A percentile compares a stretch with the other conserved stretches of the same genome.
Conservation (phyloP, 2,888 invertebrate species). For the Rhyacophila evoluta region DNA sequence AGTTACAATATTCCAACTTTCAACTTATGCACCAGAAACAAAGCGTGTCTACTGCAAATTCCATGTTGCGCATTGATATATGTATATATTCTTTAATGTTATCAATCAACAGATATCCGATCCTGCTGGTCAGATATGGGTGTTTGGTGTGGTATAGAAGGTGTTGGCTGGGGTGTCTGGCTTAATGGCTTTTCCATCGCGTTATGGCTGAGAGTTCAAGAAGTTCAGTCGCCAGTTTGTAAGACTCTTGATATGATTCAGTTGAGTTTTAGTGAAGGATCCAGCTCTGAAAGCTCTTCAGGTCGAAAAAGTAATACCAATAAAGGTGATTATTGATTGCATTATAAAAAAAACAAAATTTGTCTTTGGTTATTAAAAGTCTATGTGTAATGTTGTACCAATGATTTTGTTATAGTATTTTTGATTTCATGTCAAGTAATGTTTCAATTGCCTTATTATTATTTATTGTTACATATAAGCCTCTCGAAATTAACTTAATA, state of each 20-base stretch:
- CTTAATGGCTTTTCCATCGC: constrained; percentile 71
- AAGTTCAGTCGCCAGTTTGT: constrained; percentile 56
- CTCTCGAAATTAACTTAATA: too few relatives aligned
- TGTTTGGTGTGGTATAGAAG: constrained; percentile 62
- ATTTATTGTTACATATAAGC: too few relatives aligned
- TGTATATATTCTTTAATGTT: neutral
- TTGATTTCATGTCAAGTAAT: too few relatives aligned
- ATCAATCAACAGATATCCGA: constrained; percentile 58
- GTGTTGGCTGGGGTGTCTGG: constrained; percentile 75
- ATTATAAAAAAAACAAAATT: too few relatives aligned
- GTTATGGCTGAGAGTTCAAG: constrained; percentile 69
- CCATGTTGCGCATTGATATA: neutral
- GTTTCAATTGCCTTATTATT: too few relatives aligned
- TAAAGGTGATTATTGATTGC: constrained; percentile 40
- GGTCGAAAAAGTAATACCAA: constrained; percentile 39
- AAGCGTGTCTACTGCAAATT: too few relatives aligned
- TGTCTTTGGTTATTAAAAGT: too few relatives aligned
- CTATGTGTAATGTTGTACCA: too few relatives aligned
- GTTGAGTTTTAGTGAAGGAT: constrained; percentile 41
- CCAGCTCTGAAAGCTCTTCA: constrained; percentile 41
- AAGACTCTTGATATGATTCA: constrained; percentile 41
- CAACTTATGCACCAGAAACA: too few relatives aligned
- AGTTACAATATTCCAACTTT: too few relatives aligned
- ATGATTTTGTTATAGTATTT: too few relatives aligned
- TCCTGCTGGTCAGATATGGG: constrained; percentile 64